These are phyloP conservation scores for Drosophila cardini DNA, from an alignment of 1,140 invertebrate genomes.

Conservation along the genomic window DNA sequence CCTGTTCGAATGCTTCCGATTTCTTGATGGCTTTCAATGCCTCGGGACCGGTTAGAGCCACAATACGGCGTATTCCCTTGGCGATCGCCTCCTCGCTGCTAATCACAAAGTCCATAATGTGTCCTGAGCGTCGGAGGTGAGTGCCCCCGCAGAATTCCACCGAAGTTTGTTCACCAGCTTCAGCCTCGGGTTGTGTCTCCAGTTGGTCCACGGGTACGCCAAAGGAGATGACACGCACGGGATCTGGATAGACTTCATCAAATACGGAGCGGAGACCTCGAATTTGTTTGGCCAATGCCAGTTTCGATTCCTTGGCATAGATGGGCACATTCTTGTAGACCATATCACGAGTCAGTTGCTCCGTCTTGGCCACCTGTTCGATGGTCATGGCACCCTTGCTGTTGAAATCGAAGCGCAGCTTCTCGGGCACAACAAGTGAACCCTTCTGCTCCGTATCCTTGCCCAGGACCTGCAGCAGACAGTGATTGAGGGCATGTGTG, in stretches of 20 bases:
- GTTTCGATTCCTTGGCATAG: conserved; percentile 93
- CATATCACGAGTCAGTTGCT: conserved; percentile 92
- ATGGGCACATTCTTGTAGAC: conserved; percentile 93
- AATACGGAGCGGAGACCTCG: conserved; percentile 98
- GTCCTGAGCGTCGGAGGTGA: conserved; percentile 94
- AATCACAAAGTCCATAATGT: conserved; percentile 98
- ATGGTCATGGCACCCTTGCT: conserved; percentile 96
- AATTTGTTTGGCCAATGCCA: conserved; percentile 91
- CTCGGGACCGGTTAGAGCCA: conserved; percentile 97
- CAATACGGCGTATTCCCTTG: conserved; percentile 98
- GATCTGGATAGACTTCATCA: conserved; percentile 99
- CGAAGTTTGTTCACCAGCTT: conserved; percentile 92
- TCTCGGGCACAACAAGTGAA: conserved; percentile 98
- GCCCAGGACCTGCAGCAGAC: conserved; percentile 94
- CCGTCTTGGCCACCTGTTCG: conserved; percentile 94
- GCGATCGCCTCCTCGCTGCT: conserved; percentile 99
- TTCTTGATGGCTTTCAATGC: conserved; percentile 94
- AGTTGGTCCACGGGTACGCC: conserved; percentile 96
- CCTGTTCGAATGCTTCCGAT: conserved; percentile 90
- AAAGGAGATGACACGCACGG: conserved; percentile 97
- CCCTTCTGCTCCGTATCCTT: conserved; percentile 98
- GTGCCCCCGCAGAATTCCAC: conserved; percentile 99
- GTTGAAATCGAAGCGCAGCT: conserved; percentile 98
- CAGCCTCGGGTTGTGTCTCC: conserved; percentile 92
- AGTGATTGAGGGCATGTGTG: conserved; percentile 98